Base-by-base conservation (phyloP, 2,888 invertebrate species). In the Microctonus aethiopoides region DNA sequence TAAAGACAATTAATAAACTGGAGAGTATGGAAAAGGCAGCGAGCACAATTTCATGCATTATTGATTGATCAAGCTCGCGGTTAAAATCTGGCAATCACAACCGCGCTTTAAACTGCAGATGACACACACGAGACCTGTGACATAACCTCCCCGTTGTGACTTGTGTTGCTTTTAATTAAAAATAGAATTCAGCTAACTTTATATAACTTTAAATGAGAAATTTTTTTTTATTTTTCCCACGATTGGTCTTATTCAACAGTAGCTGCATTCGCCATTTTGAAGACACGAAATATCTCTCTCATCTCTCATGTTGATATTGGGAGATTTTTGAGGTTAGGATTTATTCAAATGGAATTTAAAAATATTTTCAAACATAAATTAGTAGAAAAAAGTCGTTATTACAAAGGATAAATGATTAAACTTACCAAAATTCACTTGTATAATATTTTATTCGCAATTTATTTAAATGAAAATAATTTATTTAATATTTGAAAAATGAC, bases 1-100 rank as follows among this genome's bases (percentile, higher is more conserved):
- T 84, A 79, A 89, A 87, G 73, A 91, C 89, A 81, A 91, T 87
- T 77, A 88, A 82, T 76, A 91, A 84, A 75, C 90, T 90, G 74
- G 89, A 89, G 79, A 90, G 78, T 76, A 90, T 87, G 68, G 90
- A 90, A 77, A 90, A 84, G 71, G 87, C 84, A 74, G 88, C 88
- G 75, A 89, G 82, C 74, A 87, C 77, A 76, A 88, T 83, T 81
- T 89, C 88, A 87, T 87, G 83, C 84, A 86, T 86, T 81, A 81
- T 81, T 75, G 75, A 72, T 71, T 24, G 54, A 36, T 66, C 59
- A n/a, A 46, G 61, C 52, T 57, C 32, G 41, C 46, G 2, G 13
- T 20, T 52, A 46, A n/a, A 67, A 34, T 51, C 34, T n/a, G 29
- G 46, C 52, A 29, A 39, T 57, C n/a, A 26, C 36, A 56, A 39